phyloP scores from a whole-genome alignment of 2,888 invertebrate species.

The Drosophila subquinaria region DNA sequence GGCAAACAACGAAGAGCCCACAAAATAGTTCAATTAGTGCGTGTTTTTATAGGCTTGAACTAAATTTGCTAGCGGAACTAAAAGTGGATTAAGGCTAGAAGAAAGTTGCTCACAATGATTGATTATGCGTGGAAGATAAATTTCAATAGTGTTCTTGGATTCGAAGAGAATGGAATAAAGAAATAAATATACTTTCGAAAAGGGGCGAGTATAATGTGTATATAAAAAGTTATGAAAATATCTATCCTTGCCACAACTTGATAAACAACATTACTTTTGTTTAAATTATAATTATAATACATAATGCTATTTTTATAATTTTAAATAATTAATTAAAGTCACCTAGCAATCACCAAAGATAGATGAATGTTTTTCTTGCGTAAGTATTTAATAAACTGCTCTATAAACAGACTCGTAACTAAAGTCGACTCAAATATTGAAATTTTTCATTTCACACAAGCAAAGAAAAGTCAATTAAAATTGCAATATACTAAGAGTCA shows the following conservation, averaged over 20 bases:
- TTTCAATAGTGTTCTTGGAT: not conserved
- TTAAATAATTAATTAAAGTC: no score
- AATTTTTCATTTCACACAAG: not conserved
- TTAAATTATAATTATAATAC: no score
- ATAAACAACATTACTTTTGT: no score
- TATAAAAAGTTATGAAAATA: no score
- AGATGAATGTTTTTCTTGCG: not conserved
- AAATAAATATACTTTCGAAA: no score
- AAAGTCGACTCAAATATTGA: slow-evolving; percentile 5
- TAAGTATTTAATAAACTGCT: slow-evolving; percentile 7
- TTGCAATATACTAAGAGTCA: slow-evolving; percentile 13
- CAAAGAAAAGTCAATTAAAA: slow-evolving; percentile 23
- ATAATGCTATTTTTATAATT: no score
- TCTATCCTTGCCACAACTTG: no score
- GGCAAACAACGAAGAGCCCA: slow-evolving; percentile 12
- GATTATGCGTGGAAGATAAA: not conserved
- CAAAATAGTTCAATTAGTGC: slow-evolving; percentile 29
- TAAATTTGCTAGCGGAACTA: slow-evolving; percentile 20
- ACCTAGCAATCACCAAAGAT: not conserved
- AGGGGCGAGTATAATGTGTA: no score
- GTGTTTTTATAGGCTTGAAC: slow-evolving; percentile 20
- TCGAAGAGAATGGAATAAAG: no score
- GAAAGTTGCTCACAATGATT: not conserved
- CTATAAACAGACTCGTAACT: not conserved
- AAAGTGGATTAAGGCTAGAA: not conserved